Evolutionary conservation across 2,888 invertebrate genomes (phyloP), one percentile per base, ranked within the genome.

Genomic region (Lasioglossum vierecki): DNA sequence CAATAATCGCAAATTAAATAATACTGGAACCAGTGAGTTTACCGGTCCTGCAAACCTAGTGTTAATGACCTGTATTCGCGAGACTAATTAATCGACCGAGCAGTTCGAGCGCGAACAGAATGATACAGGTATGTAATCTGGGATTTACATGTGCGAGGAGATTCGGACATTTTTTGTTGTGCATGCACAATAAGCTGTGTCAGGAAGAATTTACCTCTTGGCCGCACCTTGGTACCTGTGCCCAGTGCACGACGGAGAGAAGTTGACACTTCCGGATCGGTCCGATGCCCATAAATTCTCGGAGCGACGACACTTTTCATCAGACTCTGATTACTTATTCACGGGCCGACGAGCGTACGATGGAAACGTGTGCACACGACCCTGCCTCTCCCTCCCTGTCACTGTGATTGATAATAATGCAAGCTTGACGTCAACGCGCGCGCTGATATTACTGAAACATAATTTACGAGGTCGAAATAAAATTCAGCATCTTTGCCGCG

Each of bases 371-470:
- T 68, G 83, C 76, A 79, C 76, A 72, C 83, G 78, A 76, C 80
- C 77, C 66, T 71, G 57, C 76, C 79, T 78, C 88, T 81, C 80
- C 80, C 60, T 70, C 84, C 84, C 89, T 90, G 89, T 91, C 92
- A 89, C 92, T 85, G 91, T 93, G 93, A 94, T 93, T 93, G 93
- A 93, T 93, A 93, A 93, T 93, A 92, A 93, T 91, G 91, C 90
- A 90, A 88, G 88, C 86, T 84, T 88, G 87, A 83, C 88, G 90
- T 88, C 86, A 84, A 86, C 88, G 89, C 79, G 73, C 76, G 82
- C 84, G 85, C 82, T 83, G 89, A 91, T 93, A 92, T 93, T 91
- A 92, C 91, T 91, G 88, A 91, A 92, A 92, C 93, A 93, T 93
- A 91, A 93, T 93, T 92, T 92, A 93, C 92, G 91, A 89, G 84